Percentiles rank a stretch among this genome's conserved stretches.
Evolutionary conservation across 2,888 invertebrate species (phyloP).

Genomic region (Drosophila stalkeri): DNA sequence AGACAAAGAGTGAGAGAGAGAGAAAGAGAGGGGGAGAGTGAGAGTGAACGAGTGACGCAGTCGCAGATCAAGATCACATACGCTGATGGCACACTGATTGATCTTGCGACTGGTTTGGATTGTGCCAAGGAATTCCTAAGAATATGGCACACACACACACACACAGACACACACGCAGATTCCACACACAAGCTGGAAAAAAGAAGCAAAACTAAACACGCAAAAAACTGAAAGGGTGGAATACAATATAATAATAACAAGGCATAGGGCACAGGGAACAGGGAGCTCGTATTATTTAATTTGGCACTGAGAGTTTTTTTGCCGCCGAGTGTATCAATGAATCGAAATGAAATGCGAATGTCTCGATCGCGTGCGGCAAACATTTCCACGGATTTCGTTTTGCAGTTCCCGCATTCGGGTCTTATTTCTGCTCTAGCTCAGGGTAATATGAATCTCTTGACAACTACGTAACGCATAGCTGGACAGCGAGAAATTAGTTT

Average conservation of each 20-base stretch:
- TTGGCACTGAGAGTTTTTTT: slow-evolving; percentile 59
- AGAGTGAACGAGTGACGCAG: slow-evolving; percentile 26
- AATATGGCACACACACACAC: slow-evolving; percentile 60
- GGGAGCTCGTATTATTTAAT: slow-evolving; percentile 74
- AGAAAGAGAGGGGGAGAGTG: background rate
- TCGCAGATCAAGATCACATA: slow-evolving; percentile 38
- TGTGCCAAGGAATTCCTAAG: slow-evolving; percentile 73
- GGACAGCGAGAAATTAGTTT: too few species aligned
- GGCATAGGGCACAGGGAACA: slow-evolving; percentile 65
- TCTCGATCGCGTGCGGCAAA: slow-evolving; percentile 75
- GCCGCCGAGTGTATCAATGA: slow-evolving; percentile 68
- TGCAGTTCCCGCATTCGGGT: slow-evolving; percentile 29
- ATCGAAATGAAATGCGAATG: slow-evolving; percentile 75
- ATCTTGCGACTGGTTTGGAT: slow-evolving; percentile 70
- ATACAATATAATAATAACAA: slow-evolving; percentile 79
- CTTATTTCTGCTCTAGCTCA: background rate
- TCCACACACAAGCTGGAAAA: background rate
- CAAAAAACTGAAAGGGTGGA: slow-evolving; percentile 73
- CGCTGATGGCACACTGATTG: slow-evolving; percentile 68
- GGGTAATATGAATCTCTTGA: background rate
- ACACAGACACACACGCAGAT: background rate
- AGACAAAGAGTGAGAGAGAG: background rate
- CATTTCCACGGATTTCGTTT: slow-evolving; percentile 69
- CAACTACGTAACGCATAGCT: background rate
- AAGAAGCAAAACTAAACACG: slow-evolving; percentile 35